Base-by-base conservation (phyloP, 2,888 invertebrate genomes). In the Drosophila multiciliata region DNA sequence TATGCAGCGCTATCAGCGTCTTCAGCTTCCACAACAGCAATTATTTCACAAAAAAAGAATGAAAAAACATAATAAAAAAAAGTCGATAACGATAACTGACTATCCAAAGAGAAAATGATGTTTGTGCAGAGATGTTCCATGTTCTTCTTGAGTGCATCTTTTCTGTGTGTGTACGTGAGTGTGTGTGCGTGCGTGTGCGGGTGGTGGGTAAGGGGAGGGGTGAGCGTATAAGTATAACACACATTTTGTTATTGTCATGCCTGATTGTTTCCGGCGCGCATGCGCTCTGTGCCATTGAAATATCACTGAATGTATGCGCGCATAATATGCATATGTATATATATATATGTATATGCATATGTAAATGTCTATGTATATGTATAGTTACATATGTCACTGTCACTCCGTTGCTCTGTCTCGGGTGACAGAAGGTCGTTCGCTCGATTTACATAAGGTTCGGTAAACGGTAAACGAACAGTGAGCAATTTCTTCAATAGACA, bases 361-460 rank as follows among this genome's bases (percentile, higher is more conserved):
- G 11, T 38, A 29, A 11, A 15, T 26, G 38, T 17, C 20, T 67
- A 17, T 33, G 38, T 48, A 7, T 48, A 36, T 32, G 15, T 49
- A 48, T 54, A 36, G n/a, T 55, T 57, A 45, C 61, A 66, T 77
- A 66, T 70, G 79, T 79, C 79, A 79, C 71, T 79, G 80, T 75
- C 80, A 71, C 45, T 61, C 59, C 42, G 20, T 49, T 40, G 40
- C 45, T 60, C 20, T 35, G 75, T 58, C 45, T 66, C 20, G 75
- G 61, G 66, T 78, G 75, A 79, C 78, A 78, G 80, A 78, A 78
- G 78, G 80, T 78, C 80, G 80, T 54, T 79, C 60, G 57, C 61
- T 70, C 54, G 23, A 79, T 79, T 78, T 77, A 74, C 78, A 77
- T 73, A 78, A 73, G 50, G 54, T 60, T 57, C 38, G 50, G 8